Evolutionary conservation across 23 tunicate species (phyloP), one percentile per base, ranked within the genome.

Genomic region (Diplosoma virens): DNA sequence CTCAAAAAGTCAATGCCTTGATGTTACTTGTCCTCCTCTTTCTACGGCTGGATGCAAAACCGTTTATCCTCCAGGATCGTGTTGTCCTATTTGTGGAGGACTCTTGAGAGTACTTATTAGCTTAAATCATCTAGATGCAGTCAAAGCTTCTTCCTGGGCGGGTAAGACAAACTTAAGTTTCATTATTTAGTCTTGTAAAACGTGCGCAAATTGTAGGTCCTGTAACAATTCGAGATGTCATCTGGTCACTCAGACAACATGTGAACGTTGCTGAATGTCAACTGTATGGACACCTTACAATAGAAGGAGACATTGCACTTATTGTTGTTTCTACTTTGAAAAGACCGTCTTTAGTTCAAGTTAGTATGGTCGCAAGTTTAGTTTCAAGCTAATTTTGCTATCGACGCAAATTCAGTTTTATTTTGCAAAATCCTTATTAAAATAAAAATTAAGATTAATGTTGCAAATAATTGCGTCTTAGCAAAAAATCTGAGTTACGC

Each of bases 51-150:
- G 35, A 21, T 89, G 95, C 47, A 27, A 60, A 1, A 45, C 79
- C 0, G 61, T 90, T 41, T 37, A 47, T 7, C 97, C 97, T n/a
- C 97, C 97, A 1, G 90, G 81, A 37, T 58, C 89, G 11, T 90
- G 97, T 54, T 90, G 97, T 67, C 90, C 90, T 2, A 20, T 84
- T 2, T 90, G 97, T 73, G 97, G 85, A 20, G 90, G 81, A 20
- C 58, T 90, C 77, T 0, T 90, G 16, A 63, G 86, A 26, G 72
- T 84, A 5, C 47, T 90, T 20, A 56, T 84, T 66, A 84, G 59
- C 32, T 76, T 26, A 37, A 34, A 32, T 17, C 86, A 68, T 48
- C 56, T 90, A 3, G 29, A 56, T 11, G 68, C 83, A 9, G 48
- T 76, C n/a, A 30, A 74, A 1, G 30, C 46, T 11, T 29, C 53